These are phyloP conservation scores for Nemotelus pantherinus DNA, from an alignment of 2,888 invertebrate genomes.

Conservation along the genomic window DNA sequence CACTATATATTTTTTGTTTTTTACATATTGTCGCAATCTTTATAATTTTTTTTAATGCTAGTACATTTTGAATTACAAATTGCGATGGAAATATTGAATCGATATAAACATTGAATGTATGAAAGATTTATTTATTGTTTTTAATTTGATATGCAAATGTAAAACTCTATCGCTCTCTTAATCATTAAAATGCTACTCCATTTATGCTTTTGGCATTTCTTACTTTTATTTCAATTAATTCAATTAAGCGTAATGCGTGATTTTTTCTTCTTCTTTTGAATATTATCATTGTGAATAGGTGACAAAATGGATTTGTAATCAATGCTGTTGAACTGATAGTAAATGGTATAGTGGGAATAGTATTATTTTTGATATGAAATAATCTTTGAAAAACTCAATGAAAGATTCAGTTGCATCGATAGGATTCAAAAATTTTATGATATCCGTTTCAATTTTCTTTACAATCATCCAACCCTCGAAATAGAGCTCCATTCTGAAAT, in stretches of 20 bases:
- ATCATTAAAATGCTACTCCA: constrained; percentile 14
- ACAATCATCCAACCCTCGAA: too few relatives aligned
- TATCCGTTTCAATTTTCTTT: too few relatives aligned
- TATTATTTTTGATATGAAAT: too few relatives aligned
- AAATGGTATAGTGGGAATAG: too few relatives aligned
- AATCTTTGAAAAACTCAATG: too few relatives aligned
- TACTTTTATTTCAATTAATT: background rate
- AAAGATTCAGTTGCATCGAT: too few relatives aligned
- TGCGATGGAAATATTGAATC: constrained; percentile 4
- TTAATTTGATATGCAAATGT: constrained; percentile 47
- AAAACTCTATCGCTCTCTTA: constrained; percentile 14
- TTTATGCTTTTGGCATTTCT: background rate
- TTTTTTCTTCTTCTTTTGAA: too few relatives aligned
- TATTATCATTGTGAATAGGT: too few relatives aligned
- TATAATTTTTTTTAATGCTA: constrained; percentile 6
- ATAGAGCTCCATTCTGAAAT: too few relatives aligned
- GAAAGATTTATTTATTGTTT: constrained; percentile 40
- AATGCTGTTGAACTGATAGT: too few relatives aligned
- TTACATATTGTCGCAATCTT: background rate
- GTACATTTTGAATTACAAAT: constrained; percentile 13
- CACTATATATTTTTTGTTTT: background rate
- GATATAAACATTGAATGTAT: constrained; percentile 32
- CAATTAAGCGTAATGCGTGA: constrained; percentile 15
- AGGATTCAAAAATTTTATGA: too few relatives aligned
- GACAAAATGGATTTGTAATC: too few relatives aligned